Evolutionary conservation across 1,140 invertebrate genomes (phyloP).

Genomic region (Nasonia giraulti): DNA sequence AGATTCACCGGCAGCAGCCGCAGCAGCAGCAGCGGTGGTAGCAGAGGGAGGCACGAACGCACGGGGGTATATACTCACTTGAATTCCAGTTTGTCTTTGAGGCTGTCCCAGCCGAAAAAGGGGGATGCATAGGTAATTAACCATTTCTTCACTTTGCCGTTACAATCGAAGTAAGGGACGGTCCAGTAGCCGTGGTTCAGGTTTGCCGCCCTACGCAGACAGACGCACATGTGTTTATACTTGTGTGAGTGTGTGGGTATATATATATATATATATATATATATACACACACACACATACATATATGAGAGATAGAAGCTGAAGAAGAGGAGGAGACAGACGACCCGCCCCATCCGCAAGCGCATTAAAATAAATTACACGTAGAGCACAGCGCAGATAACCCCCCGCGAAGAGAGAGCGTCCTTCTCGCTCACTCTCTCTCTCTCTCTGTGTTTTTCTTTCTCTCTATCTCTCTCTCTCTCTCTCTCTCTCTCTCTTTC

Average conservation of each 20-base stretch:
- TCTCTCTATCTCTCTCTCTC: not conserved
- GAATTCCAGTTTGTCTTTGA: slow-evolving; percentile 93
- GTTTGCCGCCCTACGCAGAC: slow-evolving; percentile 82
- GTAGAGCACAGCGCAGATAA: slow-evolving; percentile 47
- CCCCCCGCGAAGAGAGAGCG: slow-evolving; percentile 52
- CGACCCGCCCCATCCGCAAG: slow-evolving; percentile 52
- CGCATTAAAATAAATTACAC: slow-evolving; percentile 55
- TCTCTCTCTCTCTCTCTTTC: slow-evolving; percentile 19
- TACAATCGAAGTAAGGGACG: slow-evolving; percentile 94
- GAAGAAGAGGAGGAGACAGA: slow-evolving; percentile 31
- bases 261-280: not conserved
- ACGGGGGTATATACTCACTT: slow-evolving; percentile 82
- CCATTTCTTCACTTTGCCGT: slow-evolving; percentile 95
- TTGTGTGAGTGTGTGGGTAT: not conserved
- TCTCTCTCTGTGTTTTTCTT: no score
- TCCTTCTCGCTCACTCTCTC: no score
- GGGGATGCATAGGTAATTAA: slow-evolving; percentile 95
- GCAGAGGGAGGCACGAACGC: slow-evolving; percentile 2
- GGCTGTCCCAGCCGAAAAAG: slow-evolving; percentile 97
- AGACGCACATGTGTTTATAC: slow-evolving; percentile 61
- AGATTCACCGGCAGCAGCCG: slow-evolving; percentile 52
- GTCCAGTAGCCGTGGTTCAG: slow-evolving; percentile 95
- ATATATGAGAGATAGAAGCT: slow-evolving; percentile 23
- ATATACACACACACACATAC: no score
- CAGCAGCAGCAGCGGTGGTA: slow-evolving; percentile 23